Evolutionary conservation across 2,888 invertebrate genomes (phyloP).

Genomic region (Panzeria rudis): DNA sequence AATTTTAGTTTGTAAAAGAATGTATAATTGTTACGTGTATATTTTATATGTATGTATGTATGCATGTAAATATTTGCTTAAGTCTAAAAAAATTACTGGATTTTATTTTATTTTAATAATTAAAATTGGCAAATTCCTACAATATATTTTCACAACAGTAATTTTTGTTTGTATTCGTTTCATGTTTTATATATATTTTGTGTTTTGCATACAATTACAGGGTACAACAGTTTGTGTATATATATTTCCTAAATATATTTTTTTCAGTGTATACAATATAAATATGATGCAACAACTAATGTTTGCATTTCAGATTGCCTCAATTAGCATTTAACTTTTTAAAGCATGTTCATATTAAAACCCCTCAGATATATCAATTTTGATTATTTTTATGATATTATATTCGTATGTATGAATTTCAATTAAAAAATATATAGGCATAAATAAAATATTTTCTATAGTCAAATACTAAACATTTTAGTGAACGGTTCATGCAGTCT

Average conservation of each 20-base stretch:
- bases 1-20: conserved; percentile 18
- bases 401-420: background rate
- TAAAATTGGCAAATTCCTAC: conserved; percentile 71
- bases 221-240: conserved; percentile 33
- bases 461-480: no score
- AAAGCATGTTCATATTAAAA: conserved; percentile 6
- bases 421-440: no score
- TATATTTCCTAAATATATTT: conserved; percentile 30
- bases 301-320: conserved; percentile 3
- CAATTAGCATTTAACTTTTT: background rate
- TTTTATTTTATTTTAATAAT: conserved; percentile 48
- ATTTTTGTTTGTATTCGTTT: conserved; percentile 31
- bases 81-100: conserved; percentile 50
- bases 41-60: conserved; percentile 41
- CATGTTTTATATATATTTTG: background rate
- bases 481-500: no score
- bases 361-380: background rate
- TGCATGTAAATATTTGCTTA: conserved; percentile 58
- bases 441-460: no score
- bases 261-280: conserved; percentile 27
- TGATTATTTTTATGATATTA: background rate
- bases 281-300: conserved; percentile 12
- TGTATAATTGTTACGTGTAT: conserved; percentile 43
- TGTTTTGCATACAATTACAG: conserved; percentile 42
- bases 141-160: conserved; percentile 69